A percentile compares a stretch with the other conserved stretches of the same genome.
Evolutionary conservation across 2,888 invertebrate genomes (phyloP).

Genomic region (Lymantria monacha): DNA sequence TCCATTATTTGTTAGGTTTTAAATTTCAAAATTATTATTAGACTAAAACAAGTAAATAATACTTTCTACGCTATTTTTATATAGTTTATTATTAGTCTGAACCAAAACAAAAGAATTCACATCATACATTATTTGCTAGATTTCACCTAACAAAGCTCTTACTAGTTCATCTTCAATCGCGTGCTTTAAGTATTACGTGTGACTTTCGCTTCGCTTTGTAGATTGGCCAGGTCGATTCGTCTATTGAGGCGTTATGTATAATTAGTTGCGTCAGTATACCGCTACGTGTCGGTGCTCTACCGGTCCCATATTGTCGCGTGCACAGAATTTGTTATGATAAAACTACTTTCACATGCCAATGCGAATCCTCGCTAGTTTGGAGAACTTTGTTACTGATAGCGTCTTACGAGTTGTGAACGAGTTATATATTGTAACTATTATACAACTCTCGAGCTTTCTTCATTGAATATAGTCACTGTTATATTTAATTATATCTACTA

Average conservation of each 20-base stretch:
- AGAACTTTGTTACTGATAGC: slow-evolving; percentile 13
- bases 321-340: slow-evolving; percentile 62
- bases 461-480: not conserved
- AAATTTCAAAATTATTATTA: too few relatives aligned
- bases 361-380: slow-evolving; percentile 48
- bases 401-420: not conserved
- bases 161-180: slow-evolving; percentile 17
- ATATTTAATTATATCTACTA: too few relatives aligned
- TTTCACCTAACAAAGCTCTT: slow-evolving; percentile 12
- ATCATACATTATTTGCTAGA: slow-evolving; percentile 8
- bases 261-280: slow-evolving; percentile 75
- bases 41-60: too few relatives aligned
- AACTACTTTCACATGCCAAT: slow-evolving; percentile 67
- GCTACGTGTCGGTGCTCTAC: slow-evolving; percentile 60
- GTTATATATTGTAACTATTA: not conserved
- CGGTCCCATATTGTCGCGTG: slow-evolving; percentile 61
- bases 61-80: too few relatives aligned
- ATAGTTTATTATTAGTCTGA: too few relatives aligned
- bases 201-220: slow-evolving; percentile 60
- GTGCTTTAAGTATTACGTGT: slow-evolving; percentile 48
- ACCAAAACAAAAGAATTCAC: too few relatives aligned
- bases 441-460: slow-evolving; percentile 1
- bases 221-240: slow-evolving; percentile 43
- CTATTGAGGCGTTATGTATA: slow-evolving; percentile 65
- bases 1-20: too few relatives aligned